These are phyloP conservation scores for Palythoa grandiflora DNA, from an alignment of 92 coral and sea anemone genomes.

Conservation along the genomic window DNA sequence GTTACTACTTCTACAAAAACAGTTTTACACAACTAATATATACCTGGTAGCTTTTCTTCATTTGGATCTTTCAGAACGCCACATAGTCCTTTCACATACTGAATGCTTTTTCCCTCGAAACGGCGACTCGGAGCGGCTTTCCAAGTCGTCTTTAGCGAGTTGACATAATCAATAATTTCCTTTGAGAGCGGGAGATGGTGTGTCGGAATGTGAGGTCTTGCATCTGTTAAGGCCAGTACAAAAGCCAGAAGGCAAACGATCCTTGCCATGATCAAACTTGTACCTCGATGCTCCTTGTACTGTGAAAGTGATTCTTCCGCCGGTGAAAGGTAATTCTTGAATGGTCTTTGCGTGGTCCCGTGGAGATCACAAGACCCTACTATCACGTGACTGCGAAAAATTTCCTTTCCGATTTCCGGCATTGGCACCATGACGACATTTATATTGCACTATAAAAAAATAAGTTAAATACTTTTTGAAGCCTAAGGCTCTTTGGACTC, in stretches of 20 bases:
- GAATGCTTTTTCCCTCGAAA: constrained; percentile 54
- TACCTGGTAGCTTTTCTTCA: constrained; percentile 36
- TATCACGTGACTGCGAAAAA: no score
- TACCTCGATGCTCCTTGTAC: no score
- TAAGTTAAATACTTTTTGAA: no score
- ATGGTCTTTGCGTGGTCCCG: no score
- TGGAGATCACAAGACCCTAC: no score
- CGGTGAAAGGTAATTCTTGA: no score
- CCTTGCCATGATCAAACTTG: neutral
- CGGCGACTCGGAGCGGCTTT: constrained; percentile 61
- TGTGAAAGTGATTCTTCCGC: no score
- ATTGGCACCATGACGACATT: no score
- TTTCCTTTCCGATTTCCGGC: no score
- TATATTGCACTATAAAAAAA: no score
- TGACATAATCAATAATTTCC: constrained; percentile 64
- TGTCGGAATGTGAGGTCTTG: constrained; percentile 49
- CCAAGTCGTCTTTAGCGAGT: constrained; percentile 64
- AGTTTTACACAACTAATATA: neutral
- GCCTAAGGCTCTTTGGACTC: no score
- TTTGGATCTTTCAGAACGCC: constrained; percentile 55
- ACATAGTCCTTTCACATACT: constrained; percentile 60
- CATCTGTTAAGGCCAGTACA: constrained; percentile 35
- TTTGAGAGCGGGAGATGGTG: constrained; percentile 59
- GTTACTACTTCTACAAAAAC: neutral
- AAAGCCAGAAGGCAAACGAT: constrained; percentile 21